These are phyloP conservation scores for Zaprionus camerounensis DNA, from an alignment of 1,140 invertebrate species.

Conservation along the genomic window DNA sequence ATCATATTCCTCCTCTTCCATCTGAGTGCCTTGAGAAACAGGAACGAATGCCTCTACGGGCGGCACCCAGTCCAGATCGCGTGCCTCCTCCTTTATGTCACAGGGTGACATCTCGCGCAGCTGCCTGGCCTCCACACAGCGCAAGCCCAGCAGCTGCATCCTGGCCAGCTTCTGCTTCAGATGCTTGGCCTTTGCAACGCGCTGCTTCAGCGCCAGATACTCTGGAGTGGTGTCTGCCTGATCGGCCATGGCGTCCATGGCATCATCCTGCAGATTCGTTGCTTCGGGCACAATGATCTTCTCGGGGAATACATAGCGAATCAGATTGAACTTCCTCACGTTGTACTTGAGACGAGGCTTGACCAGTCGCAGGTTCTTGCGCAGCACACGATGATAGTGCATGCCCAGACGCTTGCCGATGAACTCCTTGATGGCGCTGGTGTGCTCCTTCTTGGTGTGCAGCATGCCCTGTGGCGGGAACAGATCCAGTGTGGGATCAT, in stretches of 20 bases:
- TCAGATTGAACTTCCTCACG: constrained; percentile 78
- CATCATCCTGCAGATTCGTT: constrained; percentile 38
- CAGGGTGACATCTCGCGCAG: constrained; percentile 50
- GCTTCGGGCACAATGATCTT: constrained; percentile 56
- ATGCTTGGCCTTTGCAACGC: constrained; percentile 51
- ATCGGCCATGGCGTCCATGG: constrained; percentile 48
- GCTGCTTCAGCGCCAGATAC: constrained; percentile 56
- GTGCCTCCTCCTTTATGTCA: constrained; percentile 43
- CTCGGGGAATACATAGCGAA: constrained; percentile 72
- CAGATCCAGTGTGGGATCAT: constrained; percentile 70
- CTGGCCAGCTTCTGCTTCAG: constrained; percentile 59
- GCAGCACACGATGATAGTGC: constrained; percentile 71
- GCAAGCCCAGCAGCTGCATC: constrained; percentile 67
- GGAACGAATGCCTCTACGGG: constrained; percentile 22
- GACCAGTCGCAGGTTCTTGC: constrained; percentile 70
- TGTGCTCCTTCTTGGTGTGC: constrained; percentile 27
- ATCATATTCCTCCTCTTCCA: background rate
- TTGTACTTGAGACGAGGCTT: constrained; percentile 65
- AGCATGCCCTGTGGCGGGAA: constrained; percentile 59
- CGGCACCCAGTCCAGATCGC: constrained; percentile 74
- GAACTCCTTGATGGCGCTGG: constrained; percentile 69
- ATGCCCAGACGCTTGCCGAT: constrained; percentile 61
- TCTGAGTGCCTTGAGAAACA: background rate
- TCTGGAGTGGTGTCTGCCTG: constrained; percentile 66
- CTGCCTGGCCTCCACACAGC: constrained; percentile 57